Evolutionary conservation across 1,140 invertebrate species (phyloP).

Genomic region (Platyura marginata): DNA sequence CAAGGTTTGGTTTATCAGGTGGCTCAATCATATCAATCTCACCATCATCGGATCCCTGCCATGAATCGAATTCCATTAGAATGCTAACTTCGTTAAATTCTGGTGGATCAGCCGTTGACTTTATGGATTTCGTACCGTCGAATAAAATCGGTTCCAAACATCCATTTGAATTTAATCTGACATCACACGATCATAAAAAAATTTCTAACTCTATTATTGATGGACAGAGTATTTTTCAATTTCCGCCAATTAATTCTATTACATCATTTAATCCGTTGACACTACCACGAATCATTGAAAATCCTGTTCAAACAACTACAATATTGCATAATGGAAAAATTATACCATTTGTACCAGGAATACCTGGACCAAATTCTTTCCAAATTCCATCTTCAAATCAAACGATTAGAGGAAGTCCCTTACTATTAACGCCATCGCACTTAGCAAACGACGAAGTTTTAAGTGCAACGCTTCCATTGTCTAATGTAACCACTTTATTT

Average conservation of each 20-base stretch:
- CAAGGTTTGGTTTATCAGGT: constrained; percentile 18
- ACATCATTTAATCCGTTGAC: constrained; percentile 10
- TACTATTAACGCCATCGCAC: neutral
- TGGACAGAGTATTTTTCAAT: constrained; percentile 4
- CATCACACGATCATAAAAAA: no score
- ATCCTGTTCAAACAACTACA: constrained; percentile 22
- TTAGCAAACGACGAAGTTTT: constrained; percentile 4
- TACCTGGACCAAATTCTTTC: constrained; percentile 54
- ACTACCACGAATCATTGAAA: no score
- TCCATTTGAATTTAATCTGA: neutral
- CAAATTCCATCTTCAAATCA: neutral
- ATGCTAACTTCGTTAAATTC: constrained; percentile 18
- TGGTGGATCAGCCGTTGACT: constrained; percentile 8
- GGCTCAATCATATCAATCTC: constrained; percentile 21
- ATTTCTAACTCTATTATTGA: no score
- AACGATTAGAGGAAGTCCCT: neutral
- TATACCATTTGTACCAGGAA: constrained; percentile 67
- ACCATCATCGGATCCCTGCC: constrained; percentile 11
- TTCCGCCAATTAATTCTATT: constrained; percentile 13
- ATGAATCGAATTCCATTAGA: constrained; percentile 15
- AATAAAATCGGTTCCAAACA: constrained; percentile 9
- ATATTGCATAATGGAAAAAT: constrained; percentile 48
- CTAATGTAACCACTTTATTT: neutral
- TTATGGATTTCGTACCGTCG: neutral
- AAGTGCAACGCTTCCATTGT: neutral